Conservation (phyloP, 1,140 invertebrate genomes). For the Gonatopus flavifemur region DNA sequence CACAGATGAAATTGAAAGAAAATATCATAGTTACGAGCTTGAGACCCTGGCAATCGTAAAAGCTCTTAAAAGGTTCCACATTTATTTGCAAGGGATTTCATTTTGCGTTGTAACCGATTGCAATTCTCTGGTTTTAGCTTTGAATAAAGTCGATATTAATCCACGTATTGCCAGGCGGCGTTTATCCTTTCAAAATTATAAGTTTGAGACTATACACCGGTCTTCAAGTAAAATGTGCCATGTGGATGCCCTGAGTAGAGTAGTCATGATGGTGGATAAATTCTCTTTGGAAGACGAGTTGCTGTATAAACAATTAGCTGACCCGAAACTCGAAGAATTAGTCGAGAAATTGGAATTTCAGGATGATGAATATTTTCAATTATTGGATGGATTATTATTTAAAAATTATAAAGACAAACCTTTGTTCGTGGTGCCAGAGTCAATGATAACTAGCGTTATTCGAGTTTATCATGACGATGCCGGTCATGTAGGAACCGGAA, state of each 20-base stretch:
- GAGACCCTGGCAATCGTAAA: neutral
- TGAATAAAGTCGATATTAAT: constrained; percentile 3
- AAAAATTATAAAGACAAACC: neutral
- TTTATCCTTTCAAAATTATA: neutral
- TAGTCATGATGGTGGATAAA: neutral
- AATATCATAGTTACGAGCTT: neutral
- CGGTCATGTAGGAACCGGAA: no score
- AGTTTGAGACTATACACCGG: neutral
- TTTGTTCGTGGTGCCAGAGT: neutral
- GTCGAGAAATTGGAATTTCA: neutral
- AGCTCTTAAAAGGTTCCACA: neutral
- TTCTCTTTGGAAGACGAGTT: neutral
- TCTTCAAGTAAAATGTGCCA: neutral
- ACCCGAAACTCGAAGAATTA: neutral
- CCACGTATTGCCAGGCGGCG: neutral
- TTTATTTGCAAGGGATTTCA: neutral
- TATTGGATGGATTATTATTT: constrained; percentile 2
- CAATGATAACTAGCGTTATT: no score
- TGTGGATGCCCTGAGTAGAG: neutral
- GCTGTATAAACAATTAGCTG: neutral
- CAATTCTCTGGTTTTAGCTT: neutral
- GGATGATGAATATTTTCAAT: neutral
- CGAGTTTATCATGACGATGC: no score
- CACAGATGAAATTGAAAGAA: neutral
- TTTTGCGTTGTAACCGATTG: neutral